Evolutionary conservation across 2,113 vertebrate species (phyloP), one percentile per base, ranked within the genome.

Genomic region (Cephalopholis sonnerati): DNA sequence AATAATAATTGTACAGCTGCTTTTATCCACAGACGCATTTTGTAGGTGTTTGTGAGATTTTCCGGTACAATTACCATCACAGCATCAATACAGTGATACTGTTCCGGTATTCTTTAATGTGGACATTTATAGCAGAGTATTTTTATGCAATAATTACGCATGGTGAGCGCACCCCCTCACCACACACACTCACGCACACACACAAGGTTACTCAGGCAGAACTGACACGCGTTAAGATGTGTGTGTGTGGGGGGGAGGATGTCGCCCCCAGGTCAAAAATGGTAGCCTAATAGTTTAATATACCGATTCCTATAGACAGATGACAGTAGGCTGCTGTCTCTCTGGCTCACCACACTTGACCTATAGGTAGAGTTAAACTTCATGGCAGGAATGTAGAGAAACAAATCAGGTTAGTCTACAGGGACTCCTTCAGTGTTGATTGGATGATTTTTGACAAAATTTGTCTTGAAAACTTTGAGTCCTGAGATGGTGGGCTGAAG

Each of bases 281-380:
- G 75, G 74, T 68, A 83, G 77, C 54, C 64, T 80, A 51, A 91
- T 87, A 83, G 68, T 84, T 91, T 81, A 84, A 90, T 89, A 85
- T 80, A 62, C 41, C 27, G 72, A 79, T 89, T 81, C 65, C 13
- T 89, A 83, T 72, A 77, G 86, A 89, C 83, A 84, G 81, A 89
- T 89, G 90, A 85, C 89, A 89, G 90, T 65, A 54, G 81, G 62
- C 79, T 85, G 58, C 75, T 88, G 87, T 79, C 72, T 84, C 77
- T 73, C 36, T 72, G 36, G 13, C 68, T 82, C 46, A 24, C 15
- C 58, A 55, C 77, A 69, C 79, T 51, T 77, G 63, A 36, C 82
- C 67, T 22, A 0, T 63, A 41, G 53, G 24, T 25, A 36, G 41
- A 76, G 13, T 59, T 51, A 10, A 79, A 77, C 66, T 48, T 55